A percentile compares a stretch with the other conserved stretches of the same genome.
Evolutionary conservation across 1,140 invertebrate species (phyloP).

Genomic region (Eupeodes corollae): DNA sequence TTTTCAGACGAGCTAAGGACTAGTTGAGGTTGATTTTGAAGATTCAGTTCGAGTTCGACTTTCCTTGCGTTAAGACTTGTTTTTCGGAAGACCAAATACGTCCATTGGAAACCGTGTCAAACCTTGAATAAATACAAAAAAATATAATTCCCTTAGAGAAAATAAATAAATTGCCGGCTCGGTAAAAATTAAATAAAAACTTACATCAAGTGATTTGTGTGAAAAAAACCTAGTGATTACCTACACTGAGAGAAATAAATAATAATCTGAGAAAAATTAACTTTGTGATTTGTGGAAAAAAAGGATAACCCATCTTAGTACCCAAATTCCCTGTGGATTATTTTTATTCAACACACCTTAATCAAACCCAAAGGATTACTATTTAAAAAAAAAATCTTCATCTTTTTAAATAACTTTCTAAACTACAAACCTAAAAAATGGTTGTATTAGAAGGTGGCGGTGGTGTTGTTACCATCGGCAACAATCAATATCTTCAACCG

Average conservation of each 20-base stretch:
- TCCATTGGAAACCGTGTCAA: neutral
- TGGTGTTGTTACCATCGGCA: slow-evolving; percentile 72
- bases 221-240: too few relatives aligned
- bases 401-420: neutral
- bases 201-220: too few relatives aligned
- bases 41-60: slow-evolving; percentile 35
- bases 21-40: slow-evolving; percentile 4
- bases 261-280: too few relatives aligned
- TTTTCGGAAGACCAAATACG: slow-evolving; percentile 13
- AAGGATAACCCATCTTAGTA: too few relatives aligned
- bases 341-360: too few relatives aligned
- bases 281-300: too few relatives aligned
- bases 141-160: slow-evolving; percentile 4
- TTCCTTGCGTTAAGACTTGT: slow-evolving; percentile 33
- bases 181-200: too few relatives aligned
- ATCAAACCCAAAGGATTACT: too few relatives aligned
- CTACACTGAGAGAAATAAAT: too few relatives aligned
- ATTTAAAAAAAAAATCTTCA: too few relatives aligned
- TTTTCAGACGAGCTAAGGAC: slow-evolving; percentile 15
- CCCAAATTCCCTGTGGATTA: too few relatives aligned
- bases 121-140: neutral
- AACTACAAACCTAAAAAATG: slow-evolving; percentile 49
- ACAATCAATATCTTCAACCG: slow-evolving; percentile 86
- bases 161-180: too few relatives aligned
- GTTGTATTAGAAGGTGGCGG: slow-evolving; percentile 82